Percentiles rank a stretch among this genome's conserved stretches.
Evolutionary conservation across 2,888 invertebrate genomes (phyloP).

Genomic region (Lithophane socia): DNA sequence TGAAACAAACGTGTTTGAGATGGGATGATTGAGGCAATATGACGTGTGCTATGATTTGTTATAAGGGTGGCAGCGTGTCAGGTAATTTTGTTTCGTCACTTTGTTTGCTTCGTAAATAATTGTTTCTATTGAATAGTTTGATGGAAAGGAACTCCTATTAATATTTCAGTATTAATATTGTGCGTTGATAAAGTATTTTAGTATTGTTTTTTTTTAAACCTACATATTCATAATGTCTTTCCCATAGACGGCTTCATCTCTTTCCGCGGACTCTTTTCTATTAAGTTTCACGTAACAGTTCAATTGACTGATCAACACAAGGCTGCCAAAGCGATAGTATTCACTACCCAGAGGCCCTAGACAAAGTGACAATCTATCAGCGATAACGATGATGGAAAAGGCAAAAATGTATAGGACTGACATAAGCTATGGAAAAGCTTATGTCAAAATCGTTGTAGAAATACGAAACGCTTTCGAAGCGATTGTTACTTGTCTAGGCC

Average conservation of each 20-base stretch:
- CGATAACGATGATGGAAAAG: too few relatives aligned
- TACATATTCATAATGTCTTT: background rate
- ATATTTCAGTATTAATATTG: background rate
- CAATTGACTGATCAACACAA: background rate
- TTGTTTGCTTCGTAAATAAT: background rate
- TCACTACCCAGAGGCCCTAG: too few relatives aligned
- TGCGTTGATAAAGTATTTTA: background rate
- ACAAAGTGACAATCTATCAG: too few relatives aligned
- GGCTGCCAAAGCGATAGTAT: too few relatives aligned
- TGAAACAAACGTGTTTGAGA: conserved; percentile 43
- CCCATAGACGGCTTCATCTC: background rate
- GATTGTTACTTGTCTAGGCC: too few relatives aligned
- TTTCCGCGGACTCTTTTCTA: background rate
- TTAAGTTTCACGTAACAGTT: too few relatives aligned
- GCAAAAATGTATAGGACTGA: too few relatives aligned
- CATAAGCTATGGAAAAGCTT: too few relatives aligned
- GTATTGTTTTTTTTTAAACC: too few relatives aligned
- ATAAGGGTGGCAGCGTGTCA: background rate
- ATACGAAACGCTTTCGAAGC: too few relatives aligned
- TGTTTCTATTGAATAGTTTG: background rate
- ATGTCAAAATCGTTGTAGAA: too few relatives aligned
- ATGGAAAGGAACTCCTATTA: too few relatives aligned
- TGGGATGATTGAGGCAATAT: conserved; percentile 29
- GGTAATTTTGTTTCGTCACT: background rate
- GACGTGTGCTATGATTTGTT: conserved; percentile 23